Base-by-base conservation (phyloP, 2,797 vertebrate species). In the Tachyglossus aculeatus region DNA sequence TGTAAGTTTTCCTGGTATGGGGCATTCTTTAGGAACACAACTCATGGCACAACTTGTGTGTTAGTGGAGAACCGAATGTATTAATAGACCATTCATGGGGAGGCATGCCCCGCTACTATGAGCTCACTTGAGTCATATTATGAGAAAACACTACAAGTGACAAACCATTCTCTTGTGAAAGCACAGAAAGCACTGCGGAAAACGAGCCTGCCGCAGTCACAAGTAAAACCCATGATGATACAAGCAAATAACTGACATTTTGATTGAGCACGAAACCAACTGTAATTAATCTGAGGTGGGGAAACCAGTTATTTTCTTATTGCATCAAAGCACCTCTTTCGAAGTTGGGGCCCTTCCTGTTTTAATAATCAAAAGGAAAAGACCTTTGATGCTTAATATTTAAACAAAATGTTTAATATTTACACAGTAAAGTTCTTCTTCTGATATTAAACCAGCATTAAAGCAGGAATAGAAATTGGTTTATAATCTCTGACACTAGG, bases 361-460 rank as follows among this genome's bases (percentile, higher is more conserved):
- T 81, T 82, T 81, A 87, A 77, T 67, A 80, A 85, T 83, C 72
- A 85, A 76, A 87, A 87, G 82, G 85, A 87, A 86, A 81, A 83
- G 70, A 79, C 68, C 72, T 89, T 87, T 70, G 69, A 79, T 80
- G 69, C 73, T 88, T 87, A 82, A 83, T 80, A 70, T 78, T 88
- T 87, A 82, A 90, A 80, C 71, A 88, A 89, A 88, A 80, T 50
- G 39, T 82, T 86, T 88, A 87, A 80, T 84, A 88, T 89, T 90
- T 89, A 88, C 77, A 73, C 51, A 67, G 63, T 87, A 85, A 88
- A 84, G 68, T 82, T 90, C 64, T 53, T 53, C 84, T 90, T 86
- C 78, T 87, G 80, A 79, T 86, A 89, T 65, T 67, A 84, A 78
- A 70, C 76, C 74, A 80, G 67, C 61, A 88, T 77, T 80, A 90